These are phyloP conservation scores for Aegotheles bennettii DNA, from an alignment of 2,113 vertebrate species.

Conservation along the genomic window DNA sequence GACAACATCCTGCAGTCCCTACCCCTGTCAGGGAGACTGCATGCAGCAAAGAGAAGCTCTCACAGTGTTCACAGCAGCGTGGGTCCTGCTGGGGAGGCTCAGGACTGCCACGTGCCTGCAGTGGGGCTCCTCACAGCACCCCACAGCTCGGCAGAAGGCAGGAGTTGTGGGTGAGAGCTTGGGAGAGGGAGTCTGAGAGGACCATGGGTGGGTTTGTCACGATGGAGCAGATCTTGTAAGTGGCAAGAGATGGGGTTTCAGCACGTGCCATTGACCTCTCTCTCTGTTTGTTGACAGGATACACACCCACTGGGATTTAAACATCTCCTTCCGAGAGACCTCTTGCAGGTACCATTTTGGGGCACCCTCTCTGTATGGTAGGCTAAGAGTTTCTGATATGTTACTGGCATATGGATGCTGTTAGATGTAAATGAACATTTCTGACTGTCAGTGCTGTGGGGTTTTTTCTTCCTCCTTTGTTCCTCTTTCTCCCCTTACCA, in stretches of 20 bases:
- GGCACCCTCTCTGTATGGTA: conserved; percentile 12
- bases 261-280: conserved; percentile 10
- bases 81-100: neutral
- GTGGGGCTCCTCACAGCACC: fast-evolving
- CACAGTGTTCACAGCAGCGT: neutral
- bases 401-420: neutral
- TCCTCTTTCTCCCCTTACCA: neutral
- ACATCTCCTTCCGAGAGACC: conserved; percentile 82
- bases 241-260: neutral
- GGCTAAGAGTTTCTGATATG: neutral
- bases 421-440: neutral
- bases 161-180: neutral
- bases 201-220: neutral
- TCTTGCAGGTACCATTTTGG: conserved; percentile 75
- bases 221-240: neutral
- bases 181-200: neutral
- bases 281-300: conserved; percentile 66
- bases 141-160: neutral
- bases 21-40: neutral
- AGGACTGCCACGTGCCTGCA: fast-evolving
- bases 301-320: conserved; percentile 81
- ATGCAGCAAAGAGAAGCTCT: neutral
- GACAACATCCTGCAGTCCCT: neutral
- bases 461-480: neutral
- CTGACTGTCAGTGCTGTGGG: neutral